Evolutionary conservation across 2,888 invertebrate species (phyloP).

Genomic region (Cotesia congregata): DNA sequence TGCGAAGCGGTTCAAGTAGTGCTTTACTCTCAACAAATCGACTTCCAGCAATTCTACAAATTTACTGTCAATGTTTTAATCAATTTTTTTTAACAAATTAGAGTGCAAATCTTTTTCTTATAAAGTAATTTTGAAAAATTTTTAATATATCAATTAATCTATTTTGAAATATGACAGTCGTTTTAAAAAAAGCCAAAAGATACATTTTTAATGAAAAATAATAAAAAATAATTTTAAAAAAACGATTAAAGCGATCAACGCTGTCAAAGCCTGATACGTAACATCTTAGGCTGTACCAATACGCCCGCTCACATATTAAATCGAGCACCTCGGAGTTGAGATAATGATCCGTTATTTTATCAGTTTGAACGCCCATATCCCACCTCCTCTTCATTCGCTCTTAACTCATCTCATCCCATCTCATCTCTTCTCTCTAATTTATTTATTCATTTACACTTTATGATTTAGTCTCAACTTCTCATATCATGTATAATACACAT

Average conservation of each 20-base stretch:
- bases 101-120: too few species aligned
- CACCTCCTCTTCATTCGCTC: constrained; percentile 37
- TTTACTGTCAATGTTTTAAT: too few species aligned
- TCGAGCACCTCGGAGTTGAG: constrained; percentile 50
- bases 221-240: too few species aligned
- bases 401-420: constrained; percentile 10
- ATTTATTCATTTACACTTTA: neutral
- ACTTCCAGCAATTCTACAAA: too few species aligned
- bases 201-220: too few species aligned
- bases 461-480: neutral
- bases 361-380: constrained; percentile 47
- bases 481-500: neutral
- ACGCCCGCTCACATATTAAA: constrained; percentile 38
- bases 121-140: too few species aligned
- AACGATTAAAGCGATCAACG: neutral
- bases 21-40: too few species aligned
- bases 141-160: too few species aligned
- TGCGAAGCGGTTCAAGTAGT: too few species aligned
- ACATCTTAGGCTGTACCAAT: constrained; percentile 10
- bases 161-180: too few species aligned
- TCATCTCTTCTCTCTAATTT: neutral
- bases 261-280: neutral
- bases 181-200: too few species aligned
- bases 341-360: constrained; percentile 55
- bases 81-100: too few species aligned